Evolutionary conservation across 2,888 invertebrate genomes (phyloP).

Genomic region (Drosophila sordidula): DNA sequence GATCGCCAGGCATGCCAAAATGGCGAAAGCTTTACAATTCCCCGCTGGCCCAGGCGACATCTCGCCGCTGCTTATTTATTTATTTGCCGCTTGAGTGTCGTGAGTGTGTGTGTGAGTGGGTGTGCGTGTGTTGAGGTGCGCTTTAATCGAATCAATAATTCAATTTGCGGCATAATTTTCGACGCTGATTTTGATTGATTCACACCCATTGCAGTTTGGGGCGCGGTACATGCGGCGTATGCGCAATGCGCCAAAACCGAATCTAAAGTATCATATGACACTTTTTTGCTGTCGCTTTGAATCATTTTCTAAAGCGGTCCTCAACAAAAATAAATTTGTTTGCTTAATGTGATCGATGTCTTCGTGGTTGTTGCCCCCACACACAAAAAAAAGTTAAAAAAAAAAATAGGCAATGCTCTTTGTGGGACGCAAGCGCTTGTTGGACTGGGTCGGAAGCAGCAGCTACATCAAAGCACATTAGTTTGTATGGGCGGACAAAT

Average conservation of each 20-base stretch:
- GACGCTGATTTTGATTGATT: slow-evolving; percentile 75
- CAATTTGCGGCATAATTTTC: slow-evolving; percentile 66
- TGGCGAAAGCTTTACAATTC: slow-evolving; percentile 33
- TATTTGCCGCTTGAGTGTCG: slow-evolving; percentile 40
- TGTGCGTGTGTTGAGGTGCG: slow-evolving; percentile 42
- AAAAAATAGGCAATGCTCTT: slow-evolving; percentile 45
- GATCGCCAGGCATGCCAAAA: slow-evolving; percentile 58
- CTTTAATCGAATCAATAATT: slow-evolving; percentile 78
- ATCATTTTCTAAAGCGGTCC: slow-evolving; percentile 57
- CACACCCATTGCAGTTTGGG: slow-evolving; percentile 40
- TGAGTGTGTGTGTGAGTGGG: slow-evolving; percentile 7
- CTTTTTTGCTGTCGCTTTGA: slow-evolving; percentile 57
- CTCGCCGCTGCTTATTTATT: slow-evolving; percentile 47
- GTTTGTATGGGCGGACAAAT: slow-evolving; percentile 74
- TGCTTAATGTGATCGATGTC: slow-evolving; percentile 73
- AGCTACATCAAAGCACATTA: slow-evolving; percentile 76
- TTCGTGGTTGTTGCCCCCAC: slow-evolving; percentile 28
- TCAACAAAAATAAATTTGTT: slow-evolving; percentile 45
- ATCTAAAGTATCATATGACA: slow-evolving; percentile 57
- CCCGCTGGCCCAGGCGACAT: slow-evolving; percentile 16
- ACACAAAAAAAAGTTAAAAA: background rate
- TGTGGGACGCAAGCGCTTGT: slow-evolving; percentile 40
- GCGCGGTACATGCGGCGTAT: slow-evolving; percentile 43
- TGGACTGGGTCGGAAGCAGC: slow-evolving; percentile 26
- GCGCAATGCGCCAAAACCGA: slow-evolving; percentile 41